Base-by-base conservation (phyloP, 2,113 vertebrate species). In the Clarias batrachus region DNA sequence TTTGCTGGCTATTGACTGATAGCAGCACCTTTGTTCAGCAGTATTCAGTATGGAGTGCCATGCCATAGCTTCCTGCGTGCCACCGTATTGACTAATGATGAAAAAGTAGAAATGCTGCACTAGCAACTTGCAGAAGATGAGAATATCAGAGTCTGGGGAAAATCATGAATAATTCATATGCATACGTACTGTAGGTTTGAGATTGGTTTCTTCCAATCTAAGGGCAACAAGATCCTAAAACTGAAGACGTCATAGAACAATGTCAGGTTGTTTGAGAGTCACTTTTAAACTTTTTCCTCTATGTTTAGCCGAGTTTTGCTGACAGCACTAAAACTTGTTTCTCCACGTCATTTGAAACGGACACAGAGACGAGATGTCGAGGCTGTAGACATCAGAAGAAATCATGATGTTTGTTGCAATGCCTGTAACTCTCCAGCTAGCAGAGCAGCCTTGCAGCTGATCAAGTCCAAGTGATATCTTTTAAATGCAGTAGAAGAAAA, bases 161-260 rank as follows among this genome's bases (percentile, higher is more conserved):
- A 33, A n/a, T 57, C n/a, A 79, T 79, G 54, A 79, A 79, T 79
- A 59, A 79, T 79, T 30, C 54, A 77, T 27, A 54, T 2, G 25
- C 48, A 48, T 48, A 48, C 48, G 48, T 48, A 8, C 48, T 48
- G 48, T 48, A 48, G 48, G 48, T 48, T 48, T 27, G 74, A 25
- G 30, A 57, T 30, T 57, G 54, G 54, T 57, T 57, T 27, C n/a
- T 57, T 59, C 76, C 54, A 30, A 59, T 78, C 76, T 78, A 54
- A 79, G n/a, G n/a, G 3, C 54, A 57, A 30, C n/a, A 57, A 57
- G 16, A 19, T 30, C 13, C 14, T 19, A 78, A 57, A 78, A 19
- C 13, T 59, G 54, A 57, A 79, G n/a, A 30, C 74, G 57, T 33
- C n/a, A 59, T 57, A 27, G n/a, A 59, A 54, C 52, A 27, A 74